Percentiles rank a stretch among this genome's conserved stretches.
Evolutionary conservation across 2,888 invertebrate genomes (phyloP).

Genomic region (Ctena decussata): DNA sequence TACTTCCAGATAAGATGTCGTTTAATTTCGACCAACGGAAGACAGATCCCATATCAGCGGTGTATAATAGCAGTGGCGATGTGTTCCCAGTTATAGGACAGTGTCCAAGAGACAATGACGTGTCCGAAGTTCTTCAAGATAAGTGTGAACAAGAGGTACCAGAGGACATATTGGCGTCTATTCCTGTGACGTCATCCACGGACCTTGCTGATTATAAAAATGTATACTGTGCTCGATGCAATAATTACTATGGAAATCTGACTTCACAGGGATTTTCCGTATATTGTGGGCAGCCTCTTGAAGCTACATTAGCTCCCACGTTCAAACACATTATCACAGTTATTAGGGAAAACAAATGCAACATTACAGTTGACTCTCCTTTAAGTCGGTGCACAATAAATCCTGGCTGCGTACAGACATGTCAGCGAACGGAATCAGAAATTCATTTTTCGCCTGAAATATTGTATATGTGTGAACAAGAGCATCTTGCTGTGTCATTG

Average conservation of each 20-base stretch:
- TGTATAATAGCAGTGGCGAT: not conserved
- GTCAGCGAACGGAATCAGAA: not conserved
- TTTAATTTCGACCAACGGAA: not conserved
- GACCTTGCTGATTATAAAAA: not conserved
- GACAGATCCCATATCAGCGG: not conserved
- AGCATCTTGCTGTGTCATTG: not conserved
- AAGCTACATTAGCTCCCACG: not conserved
- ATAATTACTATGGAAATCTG: not conserved
- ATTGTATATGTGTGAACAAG: not conserved
- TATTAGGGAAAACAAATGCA: not conserved
- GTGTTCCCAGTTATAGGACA: not conserved
- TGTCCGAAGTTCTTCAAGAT: not conserved
- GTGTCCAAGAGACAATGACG: not conserved
- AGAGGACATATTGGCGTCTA: not conserved
- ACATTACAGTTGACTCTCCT: not conserved
- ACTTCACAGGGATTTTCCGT: not conserved
- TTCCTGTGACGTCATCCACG: not conserved
- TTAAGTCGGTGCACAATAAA: not conserved
- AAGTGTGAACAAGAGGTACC: not conserved
- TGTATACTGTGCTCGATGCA: conserved; percentile 7
- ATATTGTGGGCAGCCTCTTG: not conserved
- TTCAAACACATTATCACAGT: not conserved
- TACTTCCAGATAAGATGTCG: not conserved
- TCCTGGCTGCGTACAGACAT: not conserved
- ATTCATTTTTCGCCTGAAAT: not conserved